Base-by-base conservation (phyloP, 2,888 invertebrate genomes). In the Spilarctia lutea region DNA sequence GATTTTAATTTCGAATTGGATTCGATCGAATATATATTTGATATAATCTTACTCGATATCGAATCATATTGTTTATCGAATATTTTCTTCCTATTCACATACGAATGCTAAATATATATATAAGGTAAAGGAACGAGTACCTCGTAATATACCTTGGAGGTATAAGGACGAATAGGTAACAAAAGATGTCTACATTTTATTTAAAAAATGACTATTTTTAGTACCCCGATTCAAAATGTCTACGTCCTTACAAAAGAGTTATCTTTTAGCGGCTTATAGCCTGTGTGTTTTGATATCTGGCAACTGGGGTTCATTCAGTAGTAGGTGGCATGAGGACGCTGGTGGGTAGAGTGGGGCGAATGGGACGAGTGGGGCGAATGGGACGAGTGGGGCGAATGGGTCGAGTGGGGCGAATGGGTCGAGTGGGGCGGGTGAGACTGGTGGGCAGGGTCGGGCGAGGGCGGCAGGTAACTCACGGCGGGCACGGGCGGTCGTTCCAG, bases 401-500 rank as follows among this genome's bases (percentile, higher is more conserved):
- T 67, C 80, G 77, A 68, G 30, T 63, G 60, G 68, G 68, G 11
- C 3, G 69, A 69, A 39, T 69, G 69, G 24, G 69, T 3, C 18
- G 69, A 56, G 27, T 70, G 69, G 69, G 69, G 27, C 30, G 63
- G 1, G 8, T 69, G 69, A 18, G 33, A 20, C n/a, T 35, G 35
- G 69, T 69, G 60, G 18, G 52, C 18, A 3, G 69, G 27, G 27
- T 70, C 69, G 39, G 39, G 35, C 11, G 71, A 30, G 42, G 68
- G 33, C 33, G 90, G 86, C 81, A 91, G 88, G 93, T 93, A 94
- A 95, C 95, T 95, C 95, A 96, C 95, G 91, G 94, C 94, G 88
- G 95, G 97, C 92, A 97, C 97, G 89, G 97, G 97, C 91, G 97
- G 97, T 75, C 97, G 96, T 92, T 97, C 97, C 87, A 97, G 96